Evolutionary conservation across 2,888 invertebrate genomes (phyloP), one percentile per base, ranked within the genome.

Genomic region (Apodemia duryi): DNA sequence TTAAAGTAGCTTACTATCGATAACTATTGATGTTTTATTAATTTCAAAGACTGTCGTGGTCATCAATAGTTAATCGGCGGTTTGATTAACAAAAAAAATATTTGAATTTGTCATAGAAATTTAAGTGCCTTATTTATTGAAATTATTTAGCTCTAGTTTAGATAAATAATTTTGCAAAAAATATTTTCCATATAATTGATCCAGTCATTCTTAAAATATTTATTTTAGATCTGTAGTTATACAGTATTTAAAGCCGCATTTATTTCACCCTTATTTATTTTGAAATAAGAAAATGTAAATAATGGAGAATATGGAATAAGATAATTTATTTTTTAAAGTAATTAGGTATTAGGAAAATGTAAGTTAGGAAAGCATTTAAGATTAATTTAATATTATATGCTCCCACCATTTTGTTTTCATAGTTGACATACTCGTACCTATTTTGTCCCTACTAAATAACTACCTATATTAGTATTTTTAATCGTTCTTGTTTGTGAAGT

Each of bases 321-420:
- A 4, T 64, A 64, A 64, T 61, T 64, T 64, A 64, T 64, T 64
- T 41, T 41, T 46, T 46, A 64, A 61, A 35, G n/a, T 64, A 64
- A 64, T 46, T 51, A 54, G 29, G 28, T 54, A 21, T 28, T 29
- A 54, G 10, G 3, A 11, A 43, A 11, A 11, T 2, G 3, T 43
- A 43, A 43, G 10, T 10, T 43, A 11, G 54, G 29, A 28, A 54
- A 29, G 54, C 54, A 54, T 54, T 54, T 54, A 54, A 11, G 5
- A 29, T 54, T 1, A 0, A 43, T 43, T 38, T 9, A 38, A 38
- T 38, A 38, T 38, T 38, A 52, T 52, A 52, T 21, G 21, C 52
- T 52, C 52, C 52, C 52, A 52, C 52, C 52, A 52, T 52, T 52
- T 52, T 52, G 52, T 52, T 52, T 52, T 52, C 52, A 52, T 52